Evolutionary conservation across 2,888 invertebrate species (phyloP).

Genomic region (Sturmia bella): DNA sequence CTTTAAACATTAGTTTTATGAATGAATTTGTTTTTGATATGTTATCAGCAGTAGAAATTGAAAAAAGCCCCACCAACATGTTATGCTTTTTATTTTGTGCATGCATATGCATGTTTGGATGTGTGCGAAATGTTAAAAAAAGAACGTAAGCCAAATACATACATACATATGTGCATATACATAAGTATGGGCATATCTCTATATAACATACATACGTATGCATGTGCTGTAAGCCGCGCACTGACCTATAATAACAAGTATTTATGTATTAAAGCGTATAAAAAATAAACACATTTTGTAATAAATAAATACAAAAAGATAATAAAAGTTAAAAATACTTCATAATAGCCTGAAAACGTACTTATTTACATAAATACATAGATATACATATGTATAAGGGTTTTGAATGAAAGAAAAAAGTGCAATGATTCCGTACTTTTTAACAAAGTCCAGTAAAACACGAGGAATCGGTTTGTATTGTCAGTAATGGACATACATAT

Average conservation of each 20-base stretch:
- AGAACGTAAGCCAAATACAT: conserved; percentile 27
- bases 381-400: background rate
- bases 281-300: conserved; percentile 50
- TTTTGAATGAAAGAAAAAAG: background rate
- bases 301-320: conserved; percentile 48
- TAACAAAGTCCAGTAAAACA: no score
- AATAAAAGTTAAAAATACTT: conserved; percentile 52
- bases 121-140: conserved; percentile 8
- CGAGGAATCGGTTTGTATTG: no score
- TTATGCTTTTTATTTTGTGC: conserved; percentile 41
- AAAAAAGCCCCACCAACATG: conserved; percentile 18
- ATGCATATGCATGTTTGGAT: conserved; percentile 6
- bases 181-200: background rate
- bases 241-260: conserved; percentile 70
- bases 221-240: conserved; percentile 59
- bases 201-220: background rate
- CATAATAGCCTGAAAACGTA: background rate
- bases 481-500: no score
- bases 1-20: conserved; percentile 54
- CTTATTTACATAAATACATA: background rate
- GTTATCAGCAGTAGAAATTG: conserved; percentile 60
- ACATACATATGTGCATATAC: background rate
- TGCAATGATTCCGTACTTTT: no score
- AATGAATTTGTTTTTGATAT: conserved; percentile 62
- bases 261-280: conserved; percentile 57